Evolutionary conservation across 2,113 vertebrate genomes (phyloP), one percentile per base, ranked within the genome.

Genomic region (Calidris pygmaea): DNA sequence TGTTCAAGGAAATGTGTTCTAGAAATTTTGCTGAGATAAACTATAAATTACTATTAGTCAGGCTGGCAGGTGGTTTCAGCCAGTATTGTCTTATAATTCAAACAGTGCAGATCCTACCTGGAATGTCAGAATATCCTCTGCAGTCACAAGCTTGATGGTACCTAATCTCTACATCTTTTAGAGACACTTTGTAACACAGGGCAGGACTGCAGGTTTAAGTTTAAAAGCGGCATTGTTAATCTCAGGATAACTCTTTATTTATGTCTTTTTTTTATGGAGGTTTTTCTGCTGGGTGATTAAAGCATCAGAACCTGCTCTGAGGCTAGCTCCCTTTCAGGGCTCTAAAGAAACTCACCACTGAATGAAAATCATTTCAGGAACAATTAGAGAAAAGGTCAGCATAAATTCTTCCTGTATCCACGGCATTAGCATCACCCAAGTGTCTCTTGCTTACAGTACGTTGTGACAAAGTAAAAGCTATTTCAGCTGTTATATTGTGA

Each of bases 401-500:
- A 95, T 92, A 67, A 93, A 97, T 97, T 95, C 73, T 92, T 80
- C 88, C 71, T 56, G 34, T 74, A 89, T 68, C 65, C 45, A 80
- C 7, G 7, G 62, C 62, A 91, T 97, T 92, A 93, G 66, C 87
- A 96, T 86, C 94, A 93, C 90, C 95, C 94, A 59, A 96, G 87
- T 95, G 92, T 97, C 96, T 96, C 94, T 94, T 97, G 97, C 96
- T 97, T 97, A 97, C 93, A 95, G 92, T 97, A 92, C 84, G 74
- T 96, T 97, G 93, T 96, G 95, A 97, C 97, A 97, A 96, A 97
- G 91, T 97, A 97, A 98, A 98, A 98, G 97, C 97, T 98, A 96
- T 98, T 98, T 98, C 95, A 93, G 96, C 96, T 98, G 91, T 97
- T 98, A 68, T 62, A 84, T 80, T 85, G 92, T 37, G 78, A 96